Percentiles rank a stretch among this genome's conserved stretches.
These are phyloP conservation scores for Sebastes schlegelii DNA, from an alignment of 2,113 vertebrate genomes.

Conservation along the genomic window DNA sequence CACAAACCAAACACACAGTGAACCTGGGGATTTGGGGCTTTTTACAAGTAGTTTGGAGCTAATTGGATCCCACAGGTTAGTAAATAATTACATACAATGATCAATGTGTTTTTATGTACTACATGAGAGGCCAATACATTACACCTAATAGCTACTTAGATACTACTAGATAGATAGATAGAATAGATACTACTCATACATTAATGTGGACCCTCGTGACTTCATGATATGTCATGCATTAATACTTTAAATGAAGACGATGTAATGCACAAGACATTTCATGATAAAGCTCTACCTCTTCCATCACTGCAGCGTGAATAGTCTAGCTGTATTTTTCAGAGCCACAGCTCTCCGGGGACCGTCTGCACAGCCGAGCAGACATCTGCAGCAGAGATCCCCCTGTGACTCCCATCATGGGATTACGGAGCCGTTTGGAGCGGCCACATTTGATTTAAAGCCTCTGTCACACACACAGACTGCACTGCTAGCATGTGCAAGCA, in stretches of 20 bases:
- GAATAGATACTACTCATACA: not conserved
- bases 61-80: no score
- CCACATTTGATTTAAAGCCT: constrained; percentile 73
- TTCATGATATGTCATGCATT: not conserved
- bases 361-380: constrained; percentile 43
- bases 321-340: constrained; percentile 29
- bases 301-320: not conserved
- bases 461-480: constrained; percentile 57
- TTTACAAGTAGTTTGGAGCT: no score
- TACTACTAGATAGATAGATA: not conserved
- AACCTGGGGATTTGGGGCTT: no score
- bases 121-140: not conserved
- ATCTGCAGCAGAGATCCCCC: constrained; percentile 58
- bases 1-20: no score
- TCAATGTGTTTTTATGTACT: not conserved
- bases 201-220: not conserved
- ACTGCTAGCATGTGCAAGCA: constrained; percentile 61
- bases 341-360: constrained; percentile 14
- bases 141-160: not conserved
- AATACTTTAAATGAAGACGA: not conserved
- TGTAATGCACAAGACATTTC: not conserved
- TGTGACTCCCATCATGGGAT: constrained; percentile 61
- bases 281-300: not conserved
- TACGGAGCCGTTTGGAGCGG: constrained; percentile 56
- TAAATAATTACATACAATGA: not conserved